Evolutionary conservation across 1,140 invertebrate genomes (phyloP), one percentile per base, ranked within the genome.

Genomic region (Cyclargus thomasi): DNA sequence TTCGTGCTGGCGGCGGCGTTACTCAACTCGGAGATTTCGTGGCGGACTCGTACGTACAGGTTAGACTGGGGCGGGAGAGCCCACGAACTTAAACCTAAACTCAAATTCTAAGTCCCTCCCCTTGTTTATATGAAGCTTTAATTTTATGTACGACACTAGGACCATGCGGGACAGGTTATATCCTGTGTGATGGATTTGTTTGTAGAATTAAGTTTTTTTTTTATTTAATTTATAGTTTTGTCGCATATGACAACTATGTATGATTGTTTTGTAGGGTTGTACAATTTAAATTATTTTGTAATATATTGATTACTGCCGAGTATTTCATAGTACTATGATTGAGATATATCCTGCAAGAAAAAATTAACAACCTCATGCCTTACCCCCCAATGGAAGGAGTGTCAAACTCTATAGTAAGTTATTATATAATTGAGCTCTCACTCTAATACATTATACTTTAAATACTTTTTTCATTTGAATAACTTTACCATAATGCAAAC

Each of bases 41-140:
- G 98, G 98, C 92, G 98, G 71, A 95, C 96, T 75, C 94, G 97
- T 76, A 94, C 94, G 73, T 99, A 97, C 86, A 94, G 95, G 81
- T 92, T 99, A 29, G 94, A 95, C 73, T 99, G 98, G 97, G 98
- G 98, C 65, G 98, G 98, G 17, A 88, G 96, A 57, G 97, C 96
- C 39, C 96, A 97, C 79, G 95, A 97, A 89, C 92, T 96, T 70
- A 94, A 94, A 82, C 93, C 94, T 70, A 94, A 94, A 85, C 90
- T 92, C 70, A 93, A 93, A 82, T 93, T 92, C 79, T 93, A 79
- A 89, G 76, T 74, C 36, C 57, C 53, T 65, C 71, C 74, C 74
- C 69, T 76, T 65, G 70, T 74, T 78, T 82, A 76, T 29, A 53
- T 63, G 82, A 86, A 88, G 85, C 83, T 88, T 90, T 90, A 90